These are phyloP conservation scores for Carcina quercana DNA, from an alignment of 2,888 invertebrate species.

Conservation along the genomic window DNA sequence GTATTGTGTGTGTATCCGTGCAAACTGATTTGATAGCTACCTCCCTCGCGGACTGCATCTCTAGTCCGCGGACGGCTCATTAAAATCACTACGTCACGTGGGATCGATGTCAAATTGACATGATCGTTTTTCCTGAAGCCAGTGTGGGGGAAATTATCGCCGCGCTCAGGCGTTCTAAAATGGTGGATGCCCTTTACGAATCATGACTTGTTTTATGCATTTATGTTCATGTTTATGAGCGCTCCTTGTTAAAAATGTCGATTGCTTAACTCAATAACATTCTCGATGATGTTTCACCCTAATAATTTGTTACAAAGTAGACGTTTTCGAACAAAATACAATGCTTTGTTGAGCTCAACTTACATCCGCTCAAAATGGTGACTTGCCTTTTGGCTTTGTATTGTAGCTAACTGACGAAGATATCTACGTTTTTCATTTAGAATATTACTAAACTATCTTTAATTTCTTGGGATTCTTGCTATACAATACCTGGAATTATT, in stretches of 20 bases:
- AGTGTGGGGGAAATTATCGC: slow-evolving; percentile 70
- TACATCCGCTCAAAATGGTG: slow-evolving; percentile 80
- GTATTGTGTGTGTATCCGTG: slow-evolving; percentile 76
- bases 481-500: no score
- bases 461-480: no score
- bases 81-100: slow-evolving; percentile 83
- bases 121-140: slow-evolving; percentile 72
- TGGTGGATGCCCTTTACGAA: slow-evolving; percentile 66
- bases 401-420: no score
- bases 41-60: slow-evolving; percentile 79
- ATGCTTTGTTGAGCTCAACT: slow-evolving; percentile 64
- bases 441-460: neutral
- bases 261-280: slow-evolving; percentile 36
- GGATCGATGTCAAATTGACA: slow-evolving; percentile 81
- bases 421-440: neutral
- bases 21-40: slow-evolving; percentile 76
- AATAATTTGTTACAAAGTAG: slow-evolving; percentile 37
- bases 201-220: slow-evolving; percentile 54
- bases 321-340: slow-evolving; percentile 46
- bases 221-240: slow-evolving; percentile 39
- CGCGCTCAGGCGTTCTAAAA: slow-evolving; percentile 73
- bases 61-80: slow-evolving; percentile 78
- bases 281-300: slow-evolving; percentile 29
- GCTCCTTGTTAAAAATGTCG: slow-evolving; percentile 26
- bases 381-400: slow-evolving; percentile 62